These are phyloP conservation scores for Calyptommatus sinebrachiatus DNA, from an alignment of 2,113 vertebrate genomes.

Conservation along the genomic window DNA sequence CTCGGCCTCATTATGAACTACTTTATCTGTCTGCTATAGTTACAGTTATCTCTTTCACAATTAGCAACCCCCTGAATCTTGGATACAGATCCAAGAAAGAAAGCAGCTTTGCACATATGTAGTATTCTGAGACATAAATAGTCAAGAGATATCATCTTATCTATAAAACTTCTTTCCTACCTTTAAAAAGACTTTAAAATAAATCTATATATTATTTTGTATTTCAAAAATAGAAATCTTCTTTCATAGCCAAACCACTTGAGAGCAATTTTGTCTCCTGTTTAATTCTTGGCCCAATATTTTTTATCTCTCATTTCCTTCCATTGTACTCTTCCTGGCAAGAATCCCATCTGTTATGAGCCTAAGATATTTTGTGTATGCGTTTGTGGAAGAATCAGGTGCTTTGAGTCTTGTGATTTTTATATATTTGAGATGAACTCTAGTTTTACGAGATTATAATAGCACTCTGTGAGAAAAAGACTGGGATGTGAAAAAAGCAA, in stretches of 20 bases:
- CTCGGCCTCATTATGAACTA: not conserved
- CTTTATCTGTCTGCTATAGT: not conserved
- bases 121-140: constrained; percentile 21
- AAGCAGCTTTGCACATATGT: constrained; percentile 23
- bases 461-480: constrained; percentile 21
- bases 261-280: constrained; percentile 59
- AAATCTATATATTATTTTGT: constrained; percentile 39
- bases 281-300: constrained; percentile 58
- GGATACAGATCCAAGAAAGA: not conserved
- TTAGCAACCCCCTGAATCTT: not conserved
- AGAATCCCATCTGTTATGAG: constrained; percentile 63
- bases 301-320: constrained; percentile 67
- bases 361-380: constrained; percentile 56
- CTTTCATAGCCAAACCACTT: constrained; percentile 42
- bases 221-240: constrained; percentile 26
- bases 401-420: constrained; percentile 50
- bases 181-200: constrained; percentile 38
- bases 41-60: not conserved
- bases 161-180: constrained; percentile 16
- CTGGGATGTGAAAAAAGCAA: constrained; percentile 36
- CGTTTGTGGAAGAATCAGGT: constrained; percentile 57
- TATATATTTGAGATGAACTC: constrained; percentile 41
- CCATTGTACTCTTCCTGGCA: constrained; percentile 60
- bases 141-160: constrained; percentile 44
- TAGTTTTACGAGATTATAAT: constrained; percentile 34